Conservation (phyloP, 2,888 invertebrate species). For the Lepidocyrtoides sp. region DNA sequence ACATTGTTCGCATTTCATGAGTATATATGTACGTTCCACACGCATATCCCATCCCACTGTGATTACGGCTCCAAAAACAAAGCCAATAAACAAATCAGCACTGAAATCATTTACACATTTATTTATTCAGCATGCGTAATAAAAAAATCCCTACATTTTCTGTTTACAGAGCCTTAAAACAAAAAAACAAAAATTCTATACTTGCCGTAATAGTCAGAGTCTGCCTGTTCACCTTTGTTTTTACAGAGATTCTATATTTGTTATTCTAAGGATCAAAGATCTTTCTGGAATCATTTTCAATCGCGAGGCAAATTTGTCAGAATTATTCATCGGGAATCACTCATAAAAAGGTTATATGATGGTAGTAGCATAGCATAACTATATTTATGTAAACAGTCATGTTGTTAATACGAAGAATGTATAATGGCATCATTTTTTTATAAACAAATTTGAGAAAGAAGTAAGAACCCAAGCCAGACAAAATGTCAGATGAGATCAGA, state of each 20-base stretch:
- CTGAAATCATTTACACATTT: slow-evolving; percentile 52
- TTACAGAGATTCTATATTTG: neutral
- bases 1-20: neutral
- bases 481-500: slow-evolving; percentile 26
- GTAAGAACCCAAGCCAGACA: neutral
- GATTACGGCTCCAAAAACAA: slow-evolving; percentile 27
- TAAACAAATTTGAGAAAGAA: slow-evolving; percentile 8
- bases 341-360: neutral
- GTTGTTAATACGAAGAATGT: too few relatives aligned
- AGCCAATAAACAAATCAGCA: slow-evolving; percentile 77
- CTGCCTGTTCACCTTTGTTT: too few relatives aligned
- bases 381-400: too few relatives aligned
- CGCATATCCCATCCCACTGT: slow-evolving; percentile 25
- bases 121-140: slow-evolving; percentile 53
- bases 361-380: too few relatives aligned
- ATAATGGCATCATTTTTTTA: neutral
- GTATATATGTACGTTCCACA: neutral
- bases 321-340: slow-evolving; percentile 3
- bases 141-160: slow-evolving; percentile 1
- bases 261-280: slow-evolving; percentile 5
- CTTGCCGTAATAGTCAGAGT: too few relatives aligned
- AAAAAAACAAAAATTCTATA: too few relatives aligned
- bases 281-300: slow-evolving; percentile 22
- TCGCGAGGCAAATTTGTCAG: slow-evolving; percentile 9
- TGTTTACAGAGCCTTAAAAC: neutral